Evolutionary conservation across 30 jellyfish, hydroid and myxozoan species (phyloP).

Genomic region (Kudoa iwatai): DNA sequence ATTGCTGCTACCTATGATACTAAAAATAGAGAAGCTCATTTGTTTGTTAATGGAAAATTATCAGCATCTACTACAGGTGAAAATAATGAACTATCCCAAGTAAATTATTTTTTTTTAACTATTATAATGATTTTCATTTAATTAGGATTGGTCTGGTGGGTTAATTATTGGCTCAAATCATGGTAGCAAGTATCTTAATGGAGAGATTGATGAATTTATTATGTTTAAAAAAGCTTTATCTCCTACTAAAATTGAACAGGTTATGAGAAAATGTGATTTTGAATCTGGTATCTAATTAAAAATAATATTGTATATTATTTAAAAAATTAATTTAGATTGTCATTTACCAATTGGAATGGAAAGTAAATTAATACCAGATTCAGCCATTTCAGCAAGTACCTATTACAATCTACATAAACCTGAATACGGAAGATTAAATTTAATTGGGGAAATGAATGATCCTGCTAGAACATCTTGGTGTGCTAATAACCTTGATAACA

Average conservation of each 20-base stretch:
- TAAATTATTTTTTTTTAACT: slow-evolving; percentile 10
- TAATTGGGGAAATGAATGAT: slow-evolving; percentile 62
- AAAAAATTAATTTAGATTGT: slow-evolving; percentile 11
- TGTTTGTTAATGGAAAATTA: slow-evolving; percentile 47
- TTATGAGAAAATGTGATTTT: slow-evolving; percentile 59
- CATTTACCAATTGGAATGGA: slow-evolving; percentile 76
- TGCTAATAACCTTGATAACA: slow-evolving; percentile 40
- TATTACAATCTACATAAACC: slow-evolving; percentile 66
- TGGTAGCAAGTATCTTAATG: slow-evolving; percentile 23
- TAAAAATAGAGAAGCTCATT: slow-evolving; percentile 23
- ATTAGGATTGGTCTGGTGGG: slow-evolving; percentile 82
- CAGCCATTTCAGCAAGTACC: slow-evolving; percentile 53
- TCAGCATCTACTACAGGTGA: slow-evolving; percentile 11
- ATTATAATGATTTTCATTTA: slow-evolving; percentile 36
- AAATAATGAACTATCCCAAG: neutral
- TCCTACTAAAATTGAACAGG: slow-evolving; percentile 23
- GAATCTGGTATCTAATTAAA: slow-evolving; percentile 16
- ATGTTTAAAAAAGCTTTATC: slow-evolving; percentile 26
- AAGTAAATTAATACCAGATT: slow-evolving; percentile 17
- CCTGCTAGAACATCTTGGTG: slow-evolving; percentile 98
- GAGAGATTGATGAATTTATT: slow-evolving; percentile 70
- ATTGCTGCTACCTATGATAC: slow-evolving; percentile 56
- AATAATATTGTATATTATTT: neutral
- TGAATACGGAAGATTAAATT: slow-evolving; percentile 33
- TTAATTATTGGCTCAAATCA: slow-evolving; percentile 51